Percentiles rank a stretch among this genome's conserved stretches.
These are phyloP conservation scores for Mesochorus sp. DNA, from an alignment of 2,888 invertebrate species.

Conservation along the genomic window DNA sequence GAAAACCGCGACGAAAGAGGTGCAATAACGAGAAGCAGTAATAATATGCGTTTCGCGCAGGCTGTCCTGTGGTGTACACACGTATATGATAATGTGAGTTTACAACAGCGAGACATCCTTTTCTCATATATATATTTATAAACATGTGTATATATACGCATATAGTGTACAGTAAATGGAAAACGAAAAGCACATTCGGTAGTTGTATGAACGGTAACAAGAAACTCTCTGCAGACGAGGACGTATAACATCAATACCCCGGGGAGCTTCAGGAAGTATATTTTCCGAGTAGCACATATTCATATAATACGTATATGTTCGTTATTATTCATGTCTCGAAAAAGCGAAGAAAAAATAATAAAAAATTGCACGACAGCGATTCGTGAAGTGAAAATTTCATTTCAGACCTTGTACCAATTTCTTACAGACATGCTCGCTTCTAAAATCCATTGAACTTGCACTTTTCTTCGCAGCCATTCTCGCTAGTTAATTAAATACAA, in stretches of 20 bases:
- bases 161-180: conserved; percentile 9
- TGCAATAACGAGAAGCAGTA: conserved; percentile 56
- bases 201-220: conserved; percentile 47
- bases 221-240: conserved; percentile 9
- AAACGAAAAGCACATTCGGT: conserved; percentile 34
- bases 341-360: conserved; percentile 29
- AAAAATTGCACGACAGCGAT: conserved; percentile 15
- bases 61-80: conserved; percentile 28
- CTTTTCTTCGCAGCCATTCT: too few species aligned
- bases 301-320: not conserved
- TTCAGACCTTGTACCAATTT: not conserved
- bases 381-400: conserved; percentile 2
- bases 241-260: conserved; percentile 40
- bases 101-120: conserved; percentile 32
- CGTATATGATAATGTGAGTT: conserved; percentile 8
- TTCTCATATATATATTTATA: not conserved
- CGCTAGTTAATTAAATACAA: too few species aligned
- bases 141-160: conserved; percentile 1
- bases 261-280: conserved; percentile 44
- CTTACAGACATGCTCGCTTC: not conserved
- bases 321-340: conserved; percentile 34
- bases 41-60: conserved; percentile 48
- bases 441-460: not conserved
- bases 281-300: conserved; percentile 14
- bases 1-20: conserved; percentile 43